phyloP scores from a whole-genome alignment of 1,140 invertebrate species.

The Zaprionus capensis region DNA sequence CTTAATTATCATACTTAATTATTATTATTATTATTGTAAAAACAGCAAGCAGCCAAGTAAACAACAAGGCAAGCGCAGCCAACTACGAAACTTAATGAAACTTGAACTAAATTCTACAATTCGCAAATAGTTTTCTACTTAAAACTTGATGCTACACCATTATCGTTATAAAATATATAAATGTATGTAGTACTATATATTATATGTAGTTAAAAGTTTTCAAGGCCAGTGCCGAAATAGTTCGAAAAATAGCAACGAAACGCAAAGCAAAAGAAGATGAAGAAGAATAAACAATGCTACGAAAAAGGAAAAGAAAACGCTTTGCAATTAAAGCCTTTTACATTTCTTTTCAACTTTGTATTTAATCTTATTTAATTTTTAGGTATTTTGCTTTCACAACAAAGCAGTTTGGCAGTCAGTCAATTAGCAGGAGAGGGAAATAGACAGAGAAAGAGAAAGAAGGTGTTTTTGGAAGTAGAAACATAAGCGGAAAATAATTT shows the following conservation, averaged over 20 bases:
- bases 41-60: slow-evolving; percentile 34
- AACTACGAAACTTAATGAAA: slow-evolving; percentile 28
- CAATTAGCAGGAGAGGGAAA: slow-evolving; percentile 42
- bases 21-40: slow-evolving; percentile 28
- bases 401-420: slow-evolving; percentile 84
- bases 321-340: slow-evolving; percentile 20
- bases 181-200: not conserved
- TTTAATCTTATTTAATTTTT: slow-evolving; percentile 38
- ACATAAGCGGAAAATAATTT: slow-evolving; percentile 33
- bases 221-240: slow-evolving; percentile 38
- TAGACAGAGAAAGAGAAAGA: not conserved
- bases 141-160: slow-evolving; percentile 40
- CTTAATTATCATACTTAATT: slow-evolving; percentile 27
- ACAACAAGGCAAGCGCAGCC: slow-evolving; percentile 33
- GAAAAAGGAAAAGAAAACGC: slow-evolving; percentile 15
- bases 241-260: slow-evolving; percentile 34
- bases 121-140: slow-evolving; percentile 43
- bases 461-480: slow-evolving; percentile 22
- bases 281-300: slow-evolving; percentile 2
- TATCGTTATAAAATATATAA: slow-evolving; percentile 3
- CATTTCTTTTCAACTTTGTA: slow-evolving; percentile 1
- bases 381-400: slow-evolving; percentile 50
- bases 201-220: slow-evolving; percentile 21
- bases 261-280: slow-evolving; percentile 13
- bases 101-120: slow-evolving; percentile 25